Conservation (phyloP, 2,888 invertebrate genomes). For the Xylota segnis region DNA sequence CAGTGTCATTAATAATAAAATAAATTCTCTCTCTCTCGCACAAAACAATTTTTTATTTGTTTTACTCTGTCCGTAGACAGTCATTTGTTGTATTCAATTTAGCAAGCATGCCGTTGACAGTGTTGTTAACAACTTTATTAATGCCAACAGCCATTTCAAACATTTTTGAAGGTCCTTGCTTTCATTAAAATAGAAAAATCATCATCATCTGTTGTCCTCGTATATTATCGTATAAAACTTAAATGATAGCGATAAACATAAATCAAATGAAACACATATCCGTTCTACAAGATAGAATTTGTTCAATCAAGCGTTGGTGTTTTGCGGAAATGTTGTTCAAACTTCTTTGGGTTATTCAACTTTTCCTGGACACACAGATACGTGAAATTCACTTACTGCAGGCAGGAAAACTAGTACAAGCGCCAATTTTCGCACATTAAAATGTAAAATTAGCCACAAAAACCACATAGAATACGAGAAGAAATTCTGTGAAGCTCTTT, state of each 20-base stretch:
- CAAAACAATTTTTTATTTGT: not conserved
- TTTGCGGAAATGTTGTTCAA: not conserved
- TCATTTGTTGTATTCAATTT: slow-evolving; percentile 52
- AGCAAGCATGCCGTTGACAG: slow-evolving; percentile 41
- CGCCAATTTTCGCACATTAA: slow-evolving; percentile 27
- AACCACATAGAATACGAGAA: not conserved
- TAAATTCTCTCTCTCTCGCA: slow-evolving; percentile 5
- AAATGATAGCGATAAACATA: slow-evolving; percentile 8
- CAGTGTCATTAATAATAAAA: slow-evolving; percentile 36
- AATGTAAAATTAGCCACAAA: slow-evolving; percentile 11
- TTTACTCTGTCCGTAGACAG: not conserved
- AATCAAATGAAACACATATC: not conserved
- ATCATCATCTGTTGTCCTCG: slow-evolving; percentile 12
- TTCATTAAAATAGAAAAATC: not conserved
- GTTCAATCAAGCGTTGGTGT: not conserved
- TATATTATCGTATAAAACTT: not conserved
- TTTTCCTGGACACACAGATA: not conserved
- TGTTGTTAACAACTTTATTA: slow-evolving; percentile 56
- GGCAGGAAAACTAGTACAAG: not conserved
- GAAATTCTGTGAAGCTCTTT: not conserved
- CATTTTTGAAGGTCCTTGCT: not conserved
- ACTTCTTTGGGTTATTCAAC: slow-evolving; percentile 19
- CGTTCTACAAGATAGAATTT: slow-evolving; percentile 3
- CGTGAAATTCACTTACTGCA: not conserved
- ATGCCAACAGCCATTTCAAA: slow-evolving; percentile 19